Percentiles rank a stretch among this genome's conserved stretches.
phyloP scores from a whole-genome alignment of 1,140 invertebrate genomes.

The Ceratina calcarata region DNA sequence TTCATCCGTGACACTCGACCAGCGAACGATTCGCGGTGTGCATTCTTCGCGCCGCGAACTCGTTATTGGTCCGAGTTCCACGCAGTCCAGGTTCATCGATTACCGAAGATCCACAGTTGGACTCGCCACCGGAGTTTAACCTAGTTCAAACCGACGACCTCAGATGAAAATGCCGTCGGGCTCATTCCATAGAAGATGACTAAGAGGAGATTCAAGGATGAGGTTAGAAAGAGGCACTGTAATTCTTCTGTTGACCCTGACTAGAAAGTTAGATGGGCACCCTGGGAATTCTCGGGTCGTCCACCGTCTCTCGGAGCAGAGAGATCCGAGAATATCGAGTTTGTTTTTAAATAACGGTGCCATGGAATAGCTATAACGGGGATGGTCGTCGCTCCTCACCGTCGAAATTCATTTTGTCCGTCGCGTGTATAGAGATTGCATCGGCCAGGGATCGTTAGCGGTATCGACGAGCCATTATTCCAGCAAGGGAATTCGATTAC shows the following conservation, averaged over 20 bases:
- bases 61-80: constrained; percentile 33
- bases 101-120: constrained; percentile 17
- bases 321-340: too few species aligned
- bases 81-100: constrained; percentile 28
- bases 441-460: constrained; percentile 22
- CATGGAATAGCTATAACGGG: not conserved
- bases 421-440: constrained; percentile 35
- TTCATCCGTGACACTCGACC: constrained; percentile 2
- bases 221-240: not conserved
- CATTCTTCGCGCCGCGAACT: constrained; percentile 23
- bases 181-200: not conserved
- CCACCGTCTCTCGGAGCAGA: not conserved
- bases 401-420: constrained; percentile 29
- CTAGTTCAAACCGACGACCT: constrained; percentile 8
- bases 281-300: constrained; percentile 6
- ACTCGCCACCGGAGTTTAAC: constrained; percentile 18
- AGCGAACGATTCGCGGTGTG: not conserved
- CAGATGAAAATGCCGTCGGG: not conserved
- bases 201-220: too few species aligned
- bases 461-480: constrained; percentile 46
- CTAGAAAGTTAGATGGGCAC: not conserved
- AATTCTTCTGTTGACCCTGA: constrained; percentile 16
- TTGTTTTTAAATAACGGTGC: too few species aligned
- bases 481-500: constrained; percentile 48
- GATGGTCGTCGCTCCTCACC: not conserved